A percentile compares a stretch with the other conserved stretches of the same genome.
Evolutionary conservation across 2,797 vertebrate species (phyloP).

Genomic region (Pagetopsis macropterus): DNA sequence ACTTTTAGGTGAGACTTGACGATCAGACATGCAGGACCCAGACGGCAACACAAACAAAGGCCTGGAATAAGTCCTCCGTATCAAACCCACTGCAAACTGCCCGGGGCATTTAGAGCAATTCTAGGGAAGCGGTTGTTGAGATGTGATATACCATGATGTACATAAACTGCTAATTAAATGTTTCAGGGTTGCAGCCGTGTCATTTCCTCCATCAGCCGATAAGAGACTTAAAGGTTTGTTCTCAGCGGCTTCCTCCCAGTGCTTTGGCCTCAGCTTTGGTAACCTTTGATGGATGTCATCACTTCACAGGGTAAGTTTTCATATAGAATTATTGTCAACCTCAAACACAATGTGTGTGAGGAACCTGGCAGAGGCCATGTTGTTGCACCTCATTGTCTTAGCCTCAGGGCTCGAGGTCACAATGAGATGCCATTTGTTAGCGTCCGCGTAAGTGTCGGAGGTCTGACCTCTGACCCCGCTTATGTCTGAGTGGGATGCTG

Average conservation of each 20-base stretch:
- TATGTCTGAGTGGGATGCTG: constrained; percentile 65
- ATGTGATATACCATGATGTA: constrained; percentile 65
- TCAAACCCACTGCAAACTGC: constrained; percentile 57
- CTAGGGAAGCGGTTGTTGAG: constrained; percentile 54
- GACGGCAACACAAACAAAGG: constrained; percentile 49
- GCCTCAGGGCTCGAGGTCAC: constrained; percentile 59
- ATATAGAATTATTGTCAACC: constrained; percentile 54
- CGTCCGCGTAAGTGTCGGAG: constrained; percentile 44
- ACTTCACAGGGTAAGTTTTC: constrained; percentile 66
- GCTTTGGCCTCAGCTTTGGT: constrained; percentile 68
- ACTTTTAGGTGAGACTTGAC: constrained; percentile 34
- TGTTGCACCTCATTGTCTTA: constrained; percentile 58
- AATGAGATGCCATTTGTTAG: constrained; percentile 60
- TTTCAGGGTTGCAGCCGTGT: constrained; percentile 74
- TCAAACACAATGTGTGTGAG: constrained; percentile 16
- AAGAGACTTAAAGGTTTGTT: constrained; percentile 73
- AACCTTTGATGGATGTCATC: constrained; percentile 67
- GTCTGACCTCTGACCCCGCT: constrained; percentile 71
- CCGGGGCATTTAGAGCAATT: constrained; percentile 47
- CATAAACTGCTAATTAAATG: constrained; percentile 78
- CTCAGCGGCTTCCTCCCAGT: constrained; percentile 48
- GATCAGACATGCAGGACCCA: constrained; percentile 39
- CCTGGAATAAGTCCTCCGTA: constrained; percentile 38
- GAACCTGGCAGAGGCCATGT: constrained; percentile 19
- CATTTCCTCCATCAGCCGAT: constrained; percentile 76